A percentile compares a stretch with the other conserved stretches of the same genome.
These are phyloP conservation scores for Oxycera nigricornis DNA, from an alignment of 2,888 invertebrate species.

Conservation along the genomic window DNA sequence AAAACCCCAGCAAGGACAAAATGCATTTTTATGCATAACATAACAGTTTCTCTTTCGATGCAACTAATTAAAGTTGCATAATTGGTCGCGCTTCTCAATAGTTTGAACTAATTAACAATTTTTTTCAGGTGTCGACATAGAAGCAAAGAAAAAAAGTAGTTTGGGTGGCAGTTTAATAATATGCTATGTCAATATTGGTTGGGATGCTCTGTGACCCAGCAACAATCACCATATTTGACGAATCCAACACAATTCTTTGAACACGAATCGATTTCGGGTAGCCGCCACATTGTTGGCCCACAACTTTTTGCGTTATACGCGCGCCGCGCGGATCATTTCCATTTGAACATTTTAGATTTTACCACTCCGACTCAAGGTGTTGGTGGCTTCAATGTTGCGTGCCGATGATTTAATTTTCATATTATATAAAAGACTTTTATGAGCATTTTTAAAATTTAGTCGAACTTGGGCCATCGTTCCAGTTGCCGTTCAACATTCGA, in stretches of 20 bases:
- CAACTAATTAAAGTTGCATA: too few relatives aligned
- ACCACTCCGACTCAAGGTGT: slow-evolving; percentile 1
- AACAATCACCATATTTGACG: background rate
- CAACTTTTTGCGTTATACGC: slow-evolving; percentile 8
- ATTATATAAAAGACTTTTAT: slow-evolving; percentile 35
- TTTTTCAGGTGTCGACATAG: too few relatives aligned
- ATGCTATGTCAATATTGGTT: too few relatives aligned
- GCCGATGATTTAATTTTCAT: slow-evolving; percentile 12
- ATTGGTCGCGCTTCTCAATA: too few relatives aligned
- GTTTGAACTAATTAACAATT: too few relatives aligned
- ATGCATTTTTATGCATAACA: too few relatives aligned
- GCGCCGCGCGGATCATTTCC: slow-evolving; percentile 16
- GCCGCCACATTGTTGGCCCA: background rate
- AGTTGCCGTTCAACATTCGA: background rate
- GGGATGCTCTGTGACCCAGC: too few relatives aligned
- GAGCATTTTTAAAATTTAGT: slow-evolving; percentile 23
- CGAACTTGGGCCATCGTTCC: background rate
- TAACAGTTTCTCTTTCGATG: too few relatives aligned
- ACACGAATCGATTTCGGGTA: background rate
- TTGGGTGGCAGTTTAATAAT: too few relatives aligned
- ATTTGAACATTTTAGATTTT: slow-evolving; percentile 17
- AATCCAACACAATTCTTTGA: background rate
- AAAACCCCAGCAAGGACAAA: too few relatives aligned
- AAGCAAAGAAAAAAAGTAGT: too few relatives aligned
- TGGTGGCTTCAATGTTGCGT: background rate